These are phyloP conservation scores for Diacarnus erythraeanus DNA, from an alignment of 37 sponge, comb jelly and placozoan genomes.

Conservation along the genomic window DNA sequence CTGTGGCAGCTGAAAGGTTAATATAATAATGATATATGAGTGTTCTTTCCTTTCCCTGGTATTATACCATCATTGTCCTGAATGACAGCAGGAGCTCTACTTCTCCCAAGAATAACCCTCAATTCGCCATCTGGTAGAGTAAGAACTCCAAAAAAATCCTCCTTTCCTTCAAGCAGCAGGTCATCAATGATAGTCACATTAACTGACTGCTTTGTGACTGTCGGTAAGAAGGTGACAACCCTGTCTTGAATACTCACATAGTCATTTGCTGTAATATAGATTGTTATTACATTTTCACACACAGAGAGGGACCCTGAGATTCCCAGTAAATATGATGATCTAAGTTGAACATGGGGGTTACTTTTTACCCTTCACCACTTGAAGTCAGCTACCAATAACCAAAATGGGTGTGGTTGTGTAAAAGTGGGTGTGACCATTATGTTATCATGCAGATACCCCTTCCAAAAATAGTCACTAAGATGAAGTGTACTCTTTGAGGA, in stretches of 20 bases:
- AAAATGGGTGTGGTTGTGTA: no score
- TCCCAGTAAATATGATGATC: no score
- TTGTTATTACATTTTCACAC: no score
- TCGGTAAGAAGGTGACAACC: not conserved
- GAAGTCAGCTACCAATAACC: no score
- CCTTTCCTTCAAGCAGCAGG: slow-evolving; percentile 5
- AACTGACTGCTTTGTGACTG: not conserved
- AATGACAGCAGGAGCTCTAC: slow-evolving; percentile 10
- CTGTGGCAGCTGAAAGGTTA: not conserved
- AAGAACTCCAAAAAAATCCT: slow-evolving; percentile 16
- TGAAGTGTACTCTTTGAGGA: no score
- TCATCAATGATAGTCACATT: slow-evolving; percentile 16
- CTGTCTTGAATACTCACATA: not conserved
- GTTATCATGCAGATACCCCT: no score
- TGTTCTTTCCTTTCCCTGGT: no score
- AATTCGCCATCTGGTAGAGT: not conserved
- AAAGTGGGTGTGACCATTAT: no score
- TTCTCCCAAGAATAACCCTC: slow-evolving; percentile 10
- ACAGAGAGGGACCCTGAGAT: no score
- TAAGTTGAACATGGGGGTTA: no score
- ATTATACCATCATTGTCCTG: slow-evolving; percentile 25
- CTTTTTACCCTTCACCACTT: no score
- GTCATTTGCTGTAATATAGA: not conserved
- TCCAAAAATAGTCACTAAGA: no score
- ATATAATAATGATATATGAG: not conserved